Percentiles rank a stretch among this genome's conserved stretches.
phyloP scores from a whole-genome alignment of 1,140 invertebrate genomes.

The Anastrepha ludens region DNA sequence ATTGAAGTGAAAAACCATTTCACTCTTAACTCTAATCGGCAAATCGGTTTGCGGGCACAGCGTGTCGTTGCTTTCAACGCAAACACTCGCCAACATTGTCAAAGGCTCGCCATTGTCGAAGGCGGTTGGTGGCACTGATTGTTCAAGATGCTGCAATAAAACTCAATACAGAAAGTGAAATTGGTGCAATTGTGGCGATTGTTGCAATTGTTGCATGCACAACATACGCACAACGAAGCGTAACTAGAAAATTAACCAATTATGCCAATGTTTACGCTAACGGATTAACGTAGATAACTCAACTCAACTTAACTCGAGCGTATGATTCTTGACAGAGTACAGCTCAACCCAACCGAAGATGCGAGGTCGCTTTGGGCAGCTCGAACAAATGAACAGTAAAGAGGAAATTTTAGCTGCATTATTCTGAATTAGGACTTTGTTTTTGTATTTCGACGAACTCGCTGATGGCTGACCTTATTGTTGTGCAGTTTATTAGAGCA shows the following conservation, averaged over 20 bases:
- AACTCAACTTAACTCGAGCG: neutral
- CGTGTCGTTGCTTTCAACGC: neutral
- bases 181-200: conserved; percentile 20
- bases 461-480: neutral
- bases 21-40: conserved; percentile 36
- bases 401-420: neutral
- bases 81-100: neutral
- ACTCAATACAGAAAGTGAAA: conserved; percentile 48
- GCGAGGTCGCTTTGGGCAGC: too few relatives aligned
- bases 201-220: conserved; percentile 26
- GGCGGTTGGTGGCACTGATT: conserved; percentile 35
- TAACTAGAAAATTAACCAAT: conserved; percentile 49
- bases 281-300: neutral
- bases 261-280: conserved; percentile 33
- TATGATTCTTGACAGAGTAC: neutral
- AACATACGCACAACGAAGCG: conserved; percentile 1
- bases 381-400: neutral
- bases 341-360: conserved; percentile 8
- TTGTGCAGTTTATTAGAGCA: conserved; percentile 41
- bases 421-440: neutral
- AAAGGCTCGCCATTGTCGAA: conserved; percentile 4
- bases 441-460: conserved; percentile 23
- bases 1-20: conserved; percentile 20
- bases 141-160: conserved; percentile 51
- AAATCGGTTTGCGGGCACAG: conserved; percentile 15